Evolutionary conservation across 2,797 vertebrate genomes (phyloP).

Genomic region (Dipus sagitta): DNA sequence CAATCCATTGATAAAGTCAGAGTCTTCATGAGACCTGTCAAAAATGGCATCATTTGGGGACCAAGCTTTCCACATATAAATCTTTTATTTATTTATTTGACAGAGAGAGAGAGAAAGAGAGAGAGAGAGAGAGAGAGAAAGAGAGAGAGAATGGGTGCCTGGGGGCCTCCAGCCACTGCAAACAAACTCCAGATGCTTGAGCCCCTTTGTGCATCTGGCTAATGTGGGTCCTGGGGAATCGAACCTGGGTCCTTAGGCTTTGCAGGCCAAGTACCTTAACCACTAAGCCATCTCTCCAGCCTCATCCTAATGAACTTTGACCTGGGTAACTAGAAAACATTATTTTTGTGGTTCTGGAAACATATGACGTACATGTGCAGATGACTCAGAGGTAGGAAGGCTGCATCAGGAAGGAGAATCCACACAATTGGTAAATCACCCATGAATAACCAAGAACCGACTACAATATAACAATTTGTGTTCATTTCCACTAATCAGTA

Average conservation of each 20-base stretch:
- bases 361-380: constrained; percentile 13
- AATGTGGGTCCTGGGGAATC: no score
- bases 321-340: neutral
- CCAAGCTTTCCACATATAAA: no score
- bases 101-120: no score
- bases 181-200: no score
- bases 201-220: no score
- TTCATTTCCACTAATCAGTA: constrained; percentile 54
- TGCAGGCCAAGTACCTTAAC: no score
- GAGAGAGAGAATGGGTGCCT: no score
- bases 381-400: constrained; percentile 12
- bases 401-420: neutral
- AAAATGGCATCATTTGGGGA: neutral
- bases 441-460: constrained; percentile 12
- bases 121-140: no score
- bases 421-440: constrained; percentile 52
- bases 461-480: neutral
- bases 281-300: no score
- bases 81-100: no score
- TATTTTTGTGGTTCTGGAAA: constrained; percentile 36
- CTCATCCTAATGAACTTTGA: neutral
- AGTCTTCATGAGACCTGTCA: neutral
- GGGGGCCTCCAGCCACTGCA: no score
- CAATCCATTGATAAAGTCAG: neutral
- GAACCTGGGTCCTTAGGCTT: no score